A percentile compares a stretch with the other conserved stretches of the same genome.
Conservation (phyloP, 1,140 invertebrate genomes). For the Drosophila lacteicornis region DNA sequence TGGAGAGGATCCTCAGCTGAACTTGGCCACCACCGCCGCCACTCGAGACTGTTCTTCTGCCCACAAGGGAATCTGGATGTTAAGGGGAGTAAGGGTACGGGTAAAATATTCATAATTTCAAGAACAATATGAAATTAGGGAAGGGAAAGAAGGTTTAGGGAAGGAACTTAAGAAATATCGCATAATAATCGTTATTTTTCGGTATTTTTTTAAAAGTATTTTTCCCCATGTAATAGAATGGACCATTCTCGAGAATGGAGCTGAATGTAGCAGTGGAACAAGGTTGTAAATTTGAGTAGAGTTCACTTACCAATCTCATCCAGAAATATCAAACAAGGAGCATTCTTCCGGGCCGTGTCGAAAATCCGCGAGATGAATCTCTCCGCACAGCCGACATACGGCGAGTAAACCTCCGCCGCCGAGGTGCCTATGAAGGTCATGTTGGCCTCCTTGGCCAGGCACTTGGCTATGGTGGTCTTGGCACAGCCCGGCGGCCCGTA, state of each 20-base stretch:
- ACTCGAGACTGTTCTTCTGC: slow-evolving; percentile 84
- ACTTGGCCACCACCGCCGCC: slow-evolving; percentile 85
- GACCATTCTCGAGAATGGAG: too few relatives aligned
- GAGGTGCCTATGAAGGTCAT: slow-evolving; percentile 88
- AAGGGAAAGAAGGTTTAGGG: too few relatives aligned
- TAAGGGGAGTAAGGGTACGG: too few relatives aligned
- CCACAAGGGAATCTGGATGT: slow-evolving; percentile 87
- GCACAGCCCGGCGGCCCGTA: slow-evolving; percentile 92
- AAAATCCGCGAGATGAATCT: slow-evolving; percentile 88
- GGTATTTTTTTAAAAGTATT: too few relatives aligned
- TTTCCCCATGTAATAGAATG: too few relatives aligned
- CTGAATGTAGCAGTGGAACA: too few relatives aligned
- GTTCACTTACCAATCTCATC: slow-evolving; percentile 89
- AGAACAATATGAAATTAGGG: too few relatives aligned
- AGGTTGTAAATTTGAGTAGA: too few relatives aligned
- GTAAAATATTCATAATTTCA: too few relatives aligned
- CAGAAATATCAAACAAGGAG: slow-evolving; percentile 90
- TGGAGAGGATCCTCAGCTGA: slow-evolving; percentile 88
- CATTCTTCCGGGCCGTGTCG: slow-evolving; percentile 87
- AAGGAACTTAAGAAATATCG: too few relatives aligned
- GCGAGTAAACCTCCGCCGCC: slow-evolving; percentile 89
- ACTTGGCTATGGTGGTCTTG: slow-evolving; percentile 90
- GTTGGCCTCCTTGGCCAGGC: slow-evolving; percentile 87
- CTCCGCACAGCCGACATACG: slow-evolving; percentile 89
- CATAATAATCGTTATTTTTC: too few relatives aligned